Evolutionary conservation across 2,797 vertebrate genomes (phyloP).

Genomic region (Siniperca scherzeri): DNA sequence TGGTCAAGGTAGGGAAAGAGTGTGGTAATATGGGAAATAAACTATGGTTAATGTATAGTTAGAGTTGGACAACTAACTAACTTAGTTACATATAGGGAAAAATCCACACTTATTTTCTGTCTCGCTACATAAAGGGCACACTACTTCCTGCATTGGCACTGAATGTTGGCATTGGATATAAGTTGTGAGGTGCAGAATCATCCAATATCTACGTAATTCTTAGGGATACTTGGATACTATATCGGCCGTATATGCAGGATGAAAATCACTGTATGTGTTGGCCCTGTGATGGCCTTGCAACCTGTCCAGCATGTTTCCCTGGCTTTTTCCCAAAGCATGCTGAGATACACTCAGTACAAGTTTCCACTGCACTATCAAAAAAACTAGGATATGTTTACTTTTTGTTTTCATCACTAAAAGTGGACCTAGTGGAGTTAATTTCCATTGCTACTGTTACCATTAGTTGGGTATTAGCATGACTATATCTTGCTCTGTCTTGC

Average conservation of each 20-base stretch:
- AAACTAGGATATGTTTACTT: slow-evolving; percentile 1
- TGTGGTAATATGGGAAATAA: neutral
- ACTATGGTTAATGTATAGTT: neutral
- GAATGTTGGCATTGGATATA: no score
- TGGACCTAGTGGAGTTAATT: slow-evolving; percentile 15
- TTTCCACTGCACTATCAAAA: slow-evolving; percentile 1
- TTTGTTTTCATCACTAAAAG: neutral
- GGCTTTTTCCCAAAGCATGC: neutral
- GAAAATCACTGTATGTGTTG: neutral
- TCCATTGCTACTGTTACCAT: slow-evolving; percentile 35
- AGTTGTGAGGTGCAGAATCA: no score
- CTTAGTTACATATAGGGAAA: neutral
- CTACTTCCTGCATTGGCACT: no score
- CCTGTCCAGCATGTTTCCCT: neutral
- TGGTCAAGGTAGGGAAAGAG: neutral
- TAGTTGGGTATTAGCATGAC: slow-evolving; percentile 37
- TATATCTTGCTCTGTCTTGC: slow-evolving; percentile 28
- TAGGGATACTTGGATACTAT: neutral
- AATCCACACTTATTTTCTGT: neutral
- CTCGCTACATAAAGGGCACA: no score
- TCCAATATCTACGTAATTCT: neutral
- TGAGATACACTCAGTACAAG: neutral
- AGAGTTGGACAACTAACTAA: neutral
- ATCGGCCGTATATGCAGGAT: neutral
- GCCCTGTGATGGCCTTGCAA: neutral